Conservation (phyloP, 2,797 vertebrate species). For the Zenarchopterus dispar region DNA sequence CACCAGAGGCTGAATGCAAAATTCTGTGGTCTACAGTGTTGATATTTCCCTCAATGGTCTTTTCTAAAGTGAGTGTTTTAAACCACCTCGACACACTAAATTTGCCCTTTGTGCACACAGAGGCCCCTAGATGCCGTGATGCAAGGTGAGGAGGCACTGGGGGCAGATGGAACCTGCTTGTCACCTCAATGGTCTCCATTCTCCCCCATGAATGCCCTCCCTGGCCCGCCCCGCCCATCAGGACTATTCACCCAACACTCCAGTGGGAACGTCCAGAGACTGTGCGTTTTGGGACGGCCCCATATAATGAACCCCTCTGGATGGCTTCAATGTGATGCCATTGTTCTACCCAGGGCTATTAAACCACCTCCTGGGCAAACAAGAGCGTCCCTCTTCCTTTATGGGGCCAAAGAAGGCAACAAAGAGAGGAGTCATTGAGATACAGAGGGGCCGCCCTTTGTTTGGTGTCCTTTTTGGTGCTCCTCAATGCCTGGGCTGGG, state of each 20-base stretch:
- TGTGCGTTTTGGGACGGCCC: constrained; percentile 86
- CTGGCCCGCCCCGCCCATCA: constrained; percentile 77
- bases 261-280: constrained; percentile 91
- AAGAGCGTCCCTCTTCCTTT: constrained; percentile 96
- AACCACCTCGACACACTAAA: constrained; percentile 86
- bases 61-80: constrained; percentile 87
- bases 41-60: constrained; percentile 86
- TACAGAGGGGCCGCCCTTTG: constrained; percentile 93
- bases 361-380: constrained; percentile 95
- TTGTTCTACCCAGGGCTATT: constrained; percentile 92
- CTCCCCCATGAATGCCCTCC: constrained; percentile 75
- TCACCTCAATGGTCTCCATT: constrained; percentile 90
- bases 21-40: constrained; percentile 80
- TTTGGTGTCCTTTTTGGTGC: constrained; percentile 92
- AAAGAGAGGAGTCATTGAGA: constrained; percentile 90
- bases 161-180: constrained; percentile 97
- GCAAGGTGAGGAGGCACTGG: constrained; percentile 92
- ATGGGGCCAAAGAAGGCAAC: constrained; percentile 88
- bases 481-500: constrained; percentile 89
- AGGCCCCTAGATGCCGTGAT: constrained; percentile 87
- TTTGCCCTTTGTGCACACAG: constrained; percentile 87
- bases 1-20: constrained; percentile 81
- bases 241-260: constrained; percentile 89
- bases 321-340: constrained; percentile 90
- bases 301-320: constrained; percentile 91